Conservation (phyloP, 2,888 invertebrate species). For the Synergus japonicus region DNA sequence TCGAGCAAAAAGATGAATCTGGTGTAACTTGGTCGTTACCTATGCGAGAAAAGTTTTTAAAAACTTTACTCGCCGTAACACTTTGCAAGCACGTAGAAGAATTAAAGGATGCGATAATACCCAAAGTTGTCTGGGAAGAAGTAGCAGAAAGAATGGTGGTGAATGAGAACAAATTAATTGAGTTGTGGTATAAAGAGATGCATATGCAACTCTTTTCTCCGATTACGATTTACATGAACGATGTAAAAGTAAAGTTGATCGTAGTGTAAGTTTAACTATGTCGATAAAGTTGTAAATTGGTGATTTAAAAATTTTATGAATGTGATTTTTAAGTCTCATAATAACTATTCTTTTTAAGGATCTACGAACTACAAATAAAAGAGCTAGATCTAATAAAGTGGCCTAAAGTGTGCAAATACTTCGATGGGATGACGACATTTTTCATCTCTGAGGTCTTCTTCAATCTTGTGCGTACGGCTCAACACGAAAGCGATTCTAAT, state of each 20-base stretch:
- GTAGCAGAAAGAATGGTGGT: slow-evolving; percentile 62
- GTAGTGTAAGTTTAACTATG: slow-evolving; percentile 65
- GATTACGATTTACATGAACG: slow-evolving; percentile 63
- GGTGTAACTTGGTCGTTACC: slow-evolving; percentile 58
- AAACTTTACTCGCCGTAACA: slow-evolving; percentile 58
- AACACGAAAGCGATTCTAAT: slow-evolving; percentile 11
- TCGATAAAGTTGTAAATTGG: not conserved
- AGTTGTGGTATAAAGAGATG: slow-evolving; percentile 65
- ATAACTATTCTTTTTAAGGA: slow-evolving; percentile 55
- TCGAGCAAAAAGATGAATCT: not conserved
- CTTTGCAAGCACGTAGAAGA: slow-evolving; percentile 60
- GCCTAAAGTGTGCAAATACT: slow-evolving; percentile 59
- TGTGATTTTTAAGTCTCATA: slow-evolving; percentile 19
- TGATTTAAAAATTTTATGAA: not conserved
- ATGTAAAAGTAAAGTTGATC: slow-evolving; percentile 68
- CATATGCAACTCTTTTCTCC: slow-evolving; percentile 69
- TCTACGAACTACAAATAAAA: slow-evolving; percentile 61
- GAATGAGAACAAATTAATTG: slow-evolving; percentile 53
- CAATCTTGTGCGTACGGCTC: slow-evolving; percentile 50
- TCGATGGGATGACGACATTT: slow-evolving; percentile 65
- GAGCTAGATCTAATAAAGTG: slow-evolving; percentile 61
- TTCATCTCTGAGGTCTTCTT: slow-evolving; percentile 60
- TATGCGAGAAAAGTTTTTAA: slow-evolving; percentile 60
- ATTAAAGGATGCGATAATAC: slow-evolving; percentile 65
- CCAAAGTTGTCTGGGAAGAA: slow-evolving; percentile 65